Conservation (phyloP, 1,140 invertebrate species). For the Pantala flavescens region DNA sequence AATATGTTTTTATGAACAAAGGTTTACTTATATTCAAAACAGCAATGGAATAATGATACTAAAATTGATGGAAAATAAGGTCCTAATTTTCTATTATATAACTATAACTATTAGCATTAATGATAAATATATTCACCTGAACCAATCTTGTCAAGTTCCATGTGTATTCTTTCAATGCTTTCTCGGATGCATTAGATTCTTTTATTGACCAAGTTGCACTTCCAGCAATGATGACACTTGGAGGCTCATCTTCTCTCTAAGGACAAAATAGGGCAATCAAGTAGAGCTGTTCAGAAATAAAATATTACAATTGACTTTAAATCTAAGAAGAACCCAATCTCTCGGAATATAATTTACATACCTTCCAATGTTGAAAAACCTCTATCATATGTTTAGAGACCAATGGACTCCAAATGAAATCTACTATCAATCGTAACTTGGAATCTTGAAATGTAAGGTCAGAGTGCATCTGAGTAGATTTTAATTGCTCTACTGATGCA, state of each 20-base stretch:
- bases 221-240: constrained; percentile 73
- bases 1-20: too few species aligned
- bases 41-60: too few species aligned
- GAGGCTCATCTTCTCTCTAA: constrained; percentile 35
- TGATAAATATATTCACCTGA: constrained; percentile 24
- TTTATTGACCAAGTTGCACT: constrained; percentile 65
- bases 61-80: too few species aligned
- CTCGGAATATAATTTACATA: constrained; percentile 24
- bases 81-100: too few species aligned
- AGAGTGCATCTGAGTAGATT: constrained; percentile 29
- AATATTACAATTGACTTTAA: not conserved
- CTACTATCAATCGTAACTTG: constrained; percentile 55
- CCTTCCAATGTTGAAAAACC: constrained; percentile 59
- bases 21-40: too few species aligned
- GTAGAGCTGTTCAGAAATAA: not conserved
- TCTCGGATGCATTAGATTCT: constrained; percentile 64
- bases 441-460: constrained; percentile 56
- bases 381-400: constrained; percentile 64
- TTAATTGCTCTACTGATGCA: not conserved
- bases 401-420: constrained; percentile 71
- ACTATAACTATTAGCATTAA: not conserved
- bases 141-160: constrained; percentile 60
- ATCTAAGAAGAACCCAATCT: not conserved
- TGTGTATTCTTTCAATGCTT: constrained; percentile 61
- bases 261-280: constrained; percentile 20